Conservation (phyloP, 2,888 invertebrate genomes). For the Calliphora vomitoria region DNA sequence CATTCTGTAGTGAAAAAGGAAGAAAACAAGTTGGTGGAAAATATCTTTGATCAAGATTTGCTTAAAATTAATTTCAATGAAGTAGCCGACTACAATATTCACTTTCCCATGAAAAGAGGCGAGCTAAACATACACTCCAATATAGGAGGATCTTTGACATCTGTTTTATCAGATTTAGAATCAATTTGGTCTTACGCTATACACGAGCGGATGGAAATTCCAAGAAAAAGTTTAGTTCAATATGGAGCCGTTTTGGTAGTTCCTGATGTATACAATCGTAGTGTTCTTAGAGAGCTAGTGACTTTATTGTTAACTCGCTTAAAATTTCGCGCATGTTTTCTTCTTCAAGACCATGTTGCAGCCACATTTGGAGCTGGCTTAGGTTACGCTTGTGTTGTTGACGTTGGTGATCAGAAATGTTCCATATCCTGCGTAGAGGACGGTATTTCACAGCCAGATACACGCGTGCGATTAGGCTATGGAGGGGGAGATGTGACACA, state of each 20-base stretch:
- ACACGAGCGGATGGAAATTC: conserved; percentile 91
- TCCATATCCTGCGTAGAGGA: conserved; percentile 98
- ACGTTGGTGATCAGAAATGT: conserved; percentile 97
- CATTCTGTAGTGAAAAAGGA: background rate
- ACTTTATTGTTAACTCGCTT: conserved; percentile 91
- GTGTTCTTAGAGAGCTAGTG: conserved; percentile 93
- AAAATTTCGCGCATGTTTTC: conserved; percentile 92
- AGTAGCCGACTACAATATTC: conserved; percentile 92
- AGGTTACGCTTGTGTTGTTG: conserved; percentile 96
- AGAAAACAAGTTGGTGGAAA: conserved; percentile 10
- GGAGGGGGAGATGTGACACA: conserved; percentile 97
- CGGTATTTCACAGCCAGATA: conserved; percentile 95
- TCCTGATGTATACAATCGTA: conserved; percentile 95
- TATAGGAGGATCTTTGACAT: conserved; percentile 93
- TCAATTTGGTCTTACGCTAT: conserved; percentile 95
- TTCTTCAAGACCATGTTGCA: conserved; percentile 90
- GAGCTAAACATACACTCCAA: conserved; percentile 93
- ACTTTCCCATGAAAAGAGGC: conserved; percentile 95
- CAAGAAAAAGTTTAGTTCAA: conserved; percentile 88
- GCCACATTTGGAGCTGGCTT: conserved; percentile 94
- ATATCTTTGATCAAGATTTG: conserved; percentile 78
- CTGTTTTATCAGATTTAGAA: conserved; percentile 93
- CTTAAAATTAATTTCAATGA: conserved; percentile 75
- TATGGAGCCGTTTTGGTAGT: conserved; percentile 95
- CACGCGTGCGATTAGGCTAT: conserved; percentile 93